These are phyloP conservation scores for Ophonus ardosiacus DNA, from an alignment of 2,888 invertebrate species.

Conservation along the genomic window DNA sequence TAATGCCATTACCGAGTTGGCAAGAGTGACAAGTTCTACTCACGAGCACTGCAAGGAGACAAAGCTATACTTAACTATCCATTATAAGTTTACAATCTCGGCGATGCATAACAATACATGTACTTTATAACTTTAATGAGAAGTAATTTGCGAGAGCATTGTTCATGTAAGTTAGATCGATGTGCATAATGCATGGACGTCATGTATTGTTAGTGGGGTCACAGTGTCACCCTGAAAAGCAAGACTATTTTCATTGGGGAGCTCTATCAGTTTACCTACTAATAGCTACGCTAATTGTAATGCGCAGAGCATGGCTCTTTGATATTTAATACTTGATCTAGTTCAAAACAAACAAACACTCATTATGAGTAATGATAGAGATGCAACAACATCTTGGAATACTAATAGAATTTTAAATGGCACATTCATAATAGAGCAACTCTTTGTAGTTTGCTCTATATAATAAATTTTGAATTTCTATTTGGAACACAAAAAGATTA, in stretches of 20 bases:
- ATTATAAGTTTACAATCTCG: conserved; percentile 51
- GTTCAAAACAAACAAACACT: background rate
- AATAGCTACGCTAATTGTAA: conserved; percentile 13
- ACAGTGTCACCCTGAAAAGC: conserved; percentile 1
- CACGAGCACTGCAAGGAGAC: background rate
- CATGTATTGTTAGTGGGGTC: conserved; percentile 28
- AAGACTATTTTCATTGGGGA: conserved; percentile 11
- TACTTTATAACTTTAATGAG: conserved; percentile 54
- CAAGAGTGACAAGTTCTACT: conserved; percentile 35
- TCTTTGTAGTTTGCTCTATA: background rate
- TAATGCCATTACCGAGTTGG: conserved; percentile 29
- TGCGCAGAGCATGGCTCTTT: background rate
- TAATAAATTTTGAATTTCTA: background rate
- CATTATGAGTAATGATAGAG: background rate
- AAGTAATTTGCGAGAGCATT: conserved; percentile 45
- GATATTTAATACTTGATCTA: conserved; percentile 2
- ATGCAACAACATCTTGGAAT: background rate
- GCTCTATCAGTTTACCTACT: background rate
- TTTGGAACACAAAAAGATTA: background rate
- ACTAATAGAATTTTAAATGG: background rate
- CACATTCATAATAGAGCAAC: background rate
- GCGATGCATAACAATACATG: conserved; percentile 44
- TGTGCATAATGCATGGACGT: conserved; percentile 36
- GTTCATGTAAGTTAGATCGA: conserved; percentile 41
- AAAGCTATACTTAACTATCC: conserved; percentile 40